A percentile compares a stretch with the other conserved stretches of the same genome.
These are phyloP conservation scores for Bufo bufo DNA, from an alignment of 2,113 vertebrate species.

Conservation along the genomic window DNA sequence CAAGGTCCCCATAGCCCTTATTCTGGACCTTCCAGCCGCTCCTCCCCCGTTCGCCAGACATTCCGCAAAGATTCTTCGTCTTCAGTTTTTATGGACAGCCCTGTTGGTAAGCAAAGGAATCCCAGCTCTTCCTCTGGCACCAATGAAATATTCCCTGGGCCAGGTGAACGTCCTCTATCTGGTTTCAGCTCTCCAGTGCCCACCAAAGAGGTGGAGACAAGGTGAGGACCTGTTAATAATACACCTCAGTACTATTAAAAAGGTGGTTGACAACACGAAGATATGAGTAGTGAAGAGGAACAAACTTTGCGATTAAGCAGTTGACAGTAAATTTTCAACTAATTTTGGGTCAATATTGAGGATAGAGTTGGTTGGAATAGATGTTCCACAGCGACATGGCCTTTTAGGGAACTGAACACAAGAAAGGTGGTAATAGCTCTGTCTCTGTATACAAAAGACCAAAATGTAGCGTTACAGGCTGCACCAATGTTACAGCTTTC, in stretches of 20 bases:
- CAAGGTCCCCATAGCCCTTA: constrained; percentile 85
- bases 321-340: no score
- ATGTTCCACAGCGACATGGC: not conserved
- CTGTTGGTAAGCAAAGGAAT: constrained; percentile 82
- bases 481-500: no score
- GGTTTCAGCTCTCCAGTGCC: constrained; percentile 82
- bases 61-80: constrained; percentile 95
- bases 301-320: no score
- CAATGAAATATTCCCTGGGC: constrained; percentile 79
- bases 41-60: constrained; percentile 89
- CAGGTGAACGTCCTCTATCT: constrained; percentile 75
- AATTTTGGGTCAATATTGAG: no score
- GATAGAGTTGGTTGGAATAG: not conserved
- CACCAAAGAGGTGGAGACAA: constrained; percentile 83
- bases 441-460: not conserved
- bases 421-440: not conserved
- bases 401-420: not conserved
- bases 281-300: no score
- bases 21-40: constrained; percentile 86
- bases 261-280: no score
- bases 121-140: constrained; percentile 77
- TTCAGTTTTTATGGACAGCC: constrained; percentile 90
- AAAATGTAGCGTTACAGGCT: not conserved
- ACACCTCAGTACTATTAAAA: no score
- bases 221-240: constrained; percentile 70